phyloP scores from a whole-genome alignment of 2,888 invertebrate genomes.

The Aleiodes leptofemur region DNA sequence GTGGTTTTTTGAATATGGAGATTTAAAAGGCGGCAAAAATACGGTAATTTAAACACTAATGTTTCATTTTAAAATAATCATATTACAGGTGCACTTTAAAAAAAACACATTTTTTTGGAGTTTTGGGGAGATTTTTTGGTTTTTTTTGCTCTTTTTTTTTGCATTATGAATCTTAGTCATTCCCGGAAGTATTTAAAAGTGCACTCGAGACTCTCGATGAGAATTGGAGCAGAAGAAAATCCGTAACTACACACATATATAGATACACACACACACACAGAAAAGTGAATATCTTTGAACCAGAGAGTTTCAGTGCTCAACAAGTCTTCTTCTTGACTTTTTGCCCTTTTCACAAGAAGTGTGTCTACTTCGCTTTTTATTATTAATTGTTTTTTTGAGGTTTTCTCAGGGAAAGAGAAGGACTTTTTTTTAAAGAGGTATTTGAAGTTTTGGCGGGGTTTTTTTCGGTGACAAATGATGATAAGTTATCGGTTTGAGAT shows the following conservation, averaged over 20 bases:
- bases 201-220: background rate
- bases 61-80: no score
- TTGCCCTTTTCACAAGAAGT: background rate
- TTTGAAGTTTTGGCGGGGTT: no score
- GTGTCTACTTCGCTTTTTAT: background rate
- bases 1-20: no score
- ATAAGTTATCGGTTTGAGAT: background rate
- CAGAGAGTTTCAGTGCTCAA: constrained; percentile 1
- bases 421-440: no score
- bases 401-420: no score
- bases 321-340: background rate
- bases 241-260: background rate
- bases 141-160: no score
- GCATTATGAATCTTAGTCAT: background rate
- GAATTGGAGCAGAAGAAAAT: constrained; percentile 26
- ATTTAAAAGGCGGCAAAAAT: no score
- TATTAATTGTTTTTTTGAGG: background rate
- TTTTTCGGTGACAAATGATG: background rate
- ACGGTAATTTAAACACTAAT: no score
- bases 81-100: no score
- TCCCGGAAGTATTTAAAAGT: constrained; percentile 13
- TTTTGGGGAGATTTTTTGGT: background rate
- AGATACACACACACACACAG: no score
- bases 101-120: no score
- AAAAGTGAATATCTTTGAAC: background rate